Conservation (phyloP, 2,888 invertebrate species). For the Spodoptera picta region DNA sequence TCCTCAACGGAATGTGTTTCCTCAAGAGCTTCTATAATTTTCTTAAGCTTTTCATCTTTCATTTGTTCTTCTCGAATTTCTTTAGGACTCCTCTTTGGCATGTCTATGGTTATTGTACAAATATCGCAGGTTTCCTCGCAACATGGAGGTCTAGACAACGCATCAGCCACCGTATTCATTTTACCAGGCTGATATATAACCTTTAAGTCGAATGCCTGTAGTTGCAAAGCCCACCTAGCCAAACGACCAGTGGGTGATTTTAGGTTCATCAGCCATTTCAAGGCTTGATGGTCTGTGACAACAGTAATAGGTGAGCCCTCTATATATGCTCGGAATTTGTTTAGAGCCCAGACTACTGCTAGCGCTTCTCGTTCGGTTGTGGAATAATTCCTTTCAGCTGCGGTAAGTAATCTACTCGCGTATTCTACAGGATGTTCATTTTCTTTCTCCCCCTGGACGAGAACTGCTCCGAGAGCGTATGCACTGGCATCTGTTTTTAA, state of each 20-base stretch:
- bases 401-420: constrained; percentile 14
- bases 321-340: constrained; percentile 22
- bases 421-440: too few species aligned
- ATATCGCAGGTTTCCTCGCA: constrained; percentile 9
- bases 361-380: constrained; percentile 19
- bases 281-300: constrained; percentile 17
- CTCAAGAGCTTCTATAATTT: constrained; percentile 12
- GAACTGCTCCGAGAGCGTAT: constrained; percentile 32
- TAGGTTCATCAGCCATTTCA: constrained; percentile 13
- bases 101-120: constrained; percentile 16
- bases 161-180: constrained; percentile 24
- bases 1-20: neutral
- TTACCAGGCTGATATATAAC: constrained; percentile 19
- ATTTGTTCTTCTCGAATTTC: constrained; percentile 24
- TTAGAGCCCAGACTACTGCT: constrained; percentile 19
- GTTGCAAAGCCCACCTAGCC: constrained; percentile 21
- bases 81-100: constrained; percentile 10
- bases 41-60: constrained; percentile 2
- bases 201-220: constrained; percentile 16
- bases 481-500: constrained; percentile 26
- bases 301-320: constrained; percentile 9
- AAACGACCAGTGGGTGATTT: constrained; percentile 14
- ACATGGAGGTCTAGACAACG: constrained; percentile 18
- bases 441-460: constrained; percentile 9
- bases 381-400: constrained; percentile 18